Percentiles rank a stretch among this genome's conserved stretches.
Conservation (phyloP, 1,140 invertebrate species). For the Penaeus japonicus region DNA sequence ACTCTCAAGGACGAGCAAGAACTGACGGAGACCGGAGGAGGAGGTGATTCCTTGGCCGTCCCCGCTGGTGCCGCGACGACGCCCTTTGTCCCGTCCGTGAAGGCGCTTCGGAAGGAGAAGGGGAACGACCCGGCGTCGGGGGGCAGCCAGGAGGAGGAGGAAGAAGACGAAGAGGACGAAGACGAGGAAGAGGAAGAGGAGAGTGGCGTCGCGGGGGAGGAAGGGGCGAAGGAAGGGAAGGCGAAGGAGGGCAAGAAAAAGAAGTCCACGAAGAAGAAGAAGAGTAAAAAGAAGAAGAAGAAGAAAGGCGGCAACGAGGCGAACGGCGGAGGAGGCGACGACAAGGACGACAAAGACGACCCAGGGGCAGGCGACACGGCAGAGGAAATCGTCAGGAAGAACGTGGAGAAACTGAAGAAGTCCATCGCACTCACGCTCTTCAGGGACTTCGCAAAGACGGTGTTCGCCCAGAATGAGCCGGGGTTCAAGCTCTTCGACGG, state of each 20-base stretch:
- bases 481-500: constrained; percentile 19
- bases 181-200: constrained; percentile 26
- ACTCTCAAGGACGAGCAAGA: no score
- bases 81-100: no score
- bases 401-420: constrained; percentile 4
- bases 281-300: constrained; percentile 9
- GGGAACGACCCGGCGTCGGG: no score
- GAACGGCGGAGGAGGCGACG: neutral
- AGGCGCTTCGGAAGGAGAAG: no score
- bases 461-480: constrained; percentile 4
- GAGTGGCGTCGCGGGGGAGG: neutral
- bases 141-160: neutral
- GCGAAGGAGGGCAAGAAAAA: neutral
- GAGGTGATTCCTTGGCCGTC: no score
- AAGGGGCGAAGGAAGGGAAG: neutral
- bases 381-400: neutral
- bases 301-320: neutral
- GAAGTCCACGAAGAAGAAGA: neutral
- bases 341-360: neutral
- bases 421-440: constrained; percentile 7
- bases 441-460: constrained; percentile 30
- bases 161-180: neutral
- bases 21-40: no score
- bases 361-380: neutral
- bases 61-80: no score